Evolutionary conservation across 2,888 invertebrate genomes (phyloP), one percentile per base, ranked within the genome.

Genomic region (Andrena minutula): DNA sequence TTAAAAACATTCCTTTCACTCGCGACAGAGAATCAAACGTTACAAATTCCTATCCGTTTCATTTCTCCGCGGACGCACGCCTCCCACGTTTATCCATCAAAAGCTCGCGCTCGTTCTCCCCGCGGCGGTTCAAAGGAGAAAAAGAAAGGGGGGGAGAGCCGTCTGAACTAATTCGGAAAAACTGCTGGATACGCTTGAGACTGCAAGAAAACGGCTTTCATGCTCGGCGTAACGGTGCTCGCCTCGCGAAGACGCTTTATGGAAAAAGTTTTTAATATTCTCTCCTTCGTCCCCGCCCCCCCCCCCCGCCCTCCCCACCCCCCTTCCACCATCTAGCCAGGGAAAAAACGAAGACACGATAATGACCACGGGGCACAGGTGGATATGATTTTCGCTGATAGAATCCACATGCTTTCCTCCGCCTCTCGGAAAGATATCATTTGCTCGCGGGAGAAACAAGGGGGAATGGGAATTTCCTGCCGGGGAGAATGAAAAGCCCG

Each of bases 211-310:
- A 65, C 71, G 53, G 69, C 66, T 72, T 83, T 83, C 80, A 75
- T 74, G 72, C 69, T 64, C 70, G 32, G 73, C 82, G 79, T 77
- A 78, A 75, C 78, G 47, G 63, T 32, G 61, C 79, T 79, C 75
- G 75, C 53, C 65, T 73, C 70, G 70, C 69, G 70, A 79, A 82
- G 82, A 79, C 70, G 85, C 82, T 89, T 89, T 89, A 89, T 86
- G 88, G 86, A 87, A 82, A 88, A 88, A 90, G 76, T 90, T 90
- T 88, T 87, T 86, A 88, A 88, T 85, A 84, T 80, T 71, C 65
- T 69, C 58, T 73, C 71, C 20, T 35, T 30, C 61, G 53, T 12
- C 61, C 56, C 53, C 1, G 8, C 56, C 7, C 32, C 2, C 30
- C 8, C 47, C 4, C 53, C 1, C 12, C 56, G 10, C 32, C 2